These are phyloP conservation scores for Chiroxiphia lanceolata DNA, from an alignment of 2,797 vertebrate genomes.

Conservation along the genomic window DNA sequence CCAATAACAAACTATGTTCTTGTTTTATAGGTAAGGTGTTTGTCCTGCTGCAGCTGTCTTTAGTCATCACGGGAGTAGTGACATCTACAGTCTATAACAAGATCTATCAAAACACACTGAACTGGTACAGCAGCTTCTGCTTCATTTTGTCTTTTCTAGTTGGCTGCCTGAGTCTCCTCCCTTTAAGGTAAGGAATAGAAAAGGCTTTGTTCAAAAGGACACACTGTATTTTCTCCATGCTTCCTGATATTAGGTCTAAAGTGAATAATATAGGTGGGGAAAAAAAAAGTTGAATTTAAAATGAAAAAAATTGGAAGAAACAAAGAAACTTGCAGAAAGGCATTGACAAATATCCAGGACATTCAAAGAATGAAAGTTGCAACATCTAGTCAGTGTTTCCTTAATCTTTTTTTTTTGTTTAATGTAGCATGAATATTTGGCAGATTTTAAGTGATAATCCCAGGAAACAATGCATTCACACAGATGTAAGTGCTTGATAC, in stretches of 20 bases:
- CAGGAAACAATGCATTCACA: background rate
- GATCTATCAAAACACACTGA: slow-evolving; percentile 87
- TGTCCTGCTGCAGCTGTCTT: slow-evolving; percentile 83
- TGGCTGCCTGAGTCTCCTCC: slow-evolving; percentile 83
- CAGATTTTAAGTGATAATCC: background rate
- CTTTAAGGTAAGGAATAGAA: slow-evolving; percentile 83
- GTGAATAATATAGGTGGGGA: background rate
- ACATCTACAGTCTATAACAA: slow-evolving; percentile 87
- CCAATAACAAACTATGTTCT: background rate
- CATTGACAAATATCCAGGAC: background rate
- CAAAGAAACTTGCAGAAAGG: background rate
- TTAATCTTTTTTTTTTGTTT: background rate
- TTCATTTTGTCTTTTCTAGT: slow-evolving; percentile 84
- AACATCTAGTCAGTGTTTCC: background rate
- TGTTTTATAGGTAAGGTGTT: slow-evolving; percentile 82
- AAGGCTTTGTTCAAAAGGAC: background rate
- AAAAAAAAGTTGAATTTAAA: background rate
- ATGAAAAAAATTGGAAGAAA: background rate
- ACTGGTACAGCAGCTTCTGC: slow-evolving; percentile 84
- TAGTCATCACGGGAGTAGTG: slow-evolving; percentile 82
- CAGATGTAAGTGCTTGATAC: background rate
- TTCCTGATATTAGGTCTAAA: background rate
- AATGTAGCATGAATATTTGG: background rate
- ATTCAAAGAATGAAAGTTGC: background rate
- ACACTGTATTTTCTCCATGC: background rate